These are phyloP conservation scores for Trichomycterus rosablanca DNA, from an alignment of 2,113 vertebrate species.

Conservation along the genomic window DNA sequence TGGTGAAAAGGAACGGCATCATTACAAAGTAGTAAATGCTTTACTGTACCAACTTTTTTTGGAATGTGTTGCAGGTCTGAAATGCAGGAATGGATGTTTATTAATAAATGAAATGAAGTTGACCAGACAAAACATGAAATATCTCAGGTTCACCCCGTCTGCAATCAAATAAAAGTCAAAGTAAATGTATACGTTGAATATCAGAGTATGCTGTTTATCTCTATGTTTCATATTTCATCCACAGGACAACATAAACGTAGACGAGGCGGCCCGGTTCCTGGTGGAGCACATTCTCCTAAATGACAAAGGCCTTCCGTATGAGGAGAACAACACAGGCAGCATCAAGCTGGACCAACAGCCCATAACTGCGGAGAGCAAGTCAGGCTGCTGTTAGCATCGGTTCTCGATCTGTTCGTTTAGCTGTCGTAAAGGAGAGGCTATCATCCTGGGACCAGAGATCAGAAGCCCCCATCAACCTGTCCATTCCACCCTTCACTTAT, in stretches of 20 bases:
- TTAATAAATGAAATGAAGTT: too few relatives aligned
- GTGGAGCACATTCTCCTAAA: constrained; percentile 90
- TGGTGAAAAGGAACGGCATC: too few relatives aligned
- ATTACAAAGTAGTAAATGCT: too few relatives aligned
- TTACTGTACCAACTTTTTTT: too few relatives aligned
- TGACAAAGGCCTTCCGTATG: constrained; percentile 78
- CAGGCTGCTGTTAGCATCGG: constrained; percentile 83
- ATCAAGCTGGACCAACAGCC: constrained; percentile 81
- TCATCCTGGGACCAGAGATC: constrained; percentile 6
- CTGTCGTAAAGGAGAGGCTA: not conserved
- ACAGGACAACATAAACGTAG: constrained; percentile 95
- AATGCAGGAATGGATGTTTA: too few relatives aligned
- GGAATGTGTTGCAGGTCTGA: too few relatives aligned
- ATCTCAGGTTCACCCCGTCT: too few relatives aligned
- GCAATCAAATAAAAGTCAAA: too few relatives aligned
- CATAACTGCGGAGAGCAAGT: constrained; percentile 78
- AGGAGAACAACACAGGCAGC: constrained; percentile 80
- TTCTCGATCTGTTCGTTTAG: constrained; percentile 10
- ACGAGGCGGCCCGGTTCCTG: constrained; percentile 90
- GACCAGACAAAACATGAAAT: too few relatives aligned
- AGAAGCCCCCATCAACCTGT: not conserved
- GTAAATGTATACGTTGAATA: too few relatives aligned
- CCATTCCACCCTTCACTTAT: not conserved
- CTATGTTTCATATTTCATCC: not conserved
- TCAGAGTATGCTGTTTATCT: too few relatives aligned